phyloP scores from a whole-genome alignment of 1,140 invertebrate species.

The Wasmannia auropunctata region DNA sequence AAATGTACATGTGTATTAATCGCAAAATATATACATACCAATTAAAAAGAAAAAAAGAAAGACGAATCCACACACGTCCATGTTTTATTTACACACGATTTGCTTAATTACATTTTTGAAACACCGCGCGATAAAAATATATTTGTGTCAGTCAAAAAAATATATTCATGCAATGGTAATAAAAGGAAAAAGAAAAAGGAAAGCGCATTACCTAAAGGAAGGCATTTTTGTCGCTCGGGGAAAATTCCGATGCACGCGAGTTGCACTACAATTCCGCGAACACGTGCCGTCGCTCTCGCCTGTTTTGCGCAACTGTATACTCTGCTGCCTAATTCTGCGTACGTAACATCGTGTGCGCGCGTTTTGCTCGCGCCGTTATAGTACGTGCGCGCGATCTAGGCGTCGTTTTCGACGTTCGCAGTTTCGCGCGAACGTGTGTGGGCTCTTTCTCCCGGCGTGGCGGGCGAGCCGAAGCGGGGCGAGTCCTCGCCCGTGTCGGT shows the following conservation, averaged over 20 bases:
- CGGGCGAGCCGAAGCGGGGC: neutral
- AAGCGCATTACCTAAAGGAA: neutral
- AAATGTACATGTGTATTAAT: neutral
- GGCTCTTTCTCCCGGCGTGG: slow-evolving; percentile 8
- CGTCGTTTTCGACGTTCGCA: slow-evolving; percentile 21
- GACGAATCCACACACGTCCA: too few species aligned
- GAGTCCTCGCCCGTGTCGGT: neutral
- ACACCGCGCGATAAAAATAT: neutral
- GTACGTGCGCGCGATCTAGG: neutral
- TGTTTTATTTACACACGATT: neutral
- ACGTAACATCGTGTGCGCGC: slow-evolving; percentile 4
- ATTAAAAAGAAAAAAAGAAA: too few species aligned
- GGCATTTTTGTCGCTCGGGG: neutral
- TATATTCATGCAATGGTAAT: too few species aligned
- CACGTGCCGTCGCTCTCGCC: slow-evolving; percentile 16
- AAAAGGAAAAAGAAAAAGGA: too few species aligned
- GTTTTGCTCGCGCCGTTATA: slow-evolving; percentile 18
- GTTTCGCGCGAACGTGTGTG: slow-evolving; percentile 2
- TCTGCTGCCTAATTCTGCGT: slow-evolving; percentile 6
- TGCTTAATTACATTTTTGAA: neutral
- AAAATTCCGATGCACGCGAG: neutral
- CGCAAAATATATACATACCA: too few species aligned
- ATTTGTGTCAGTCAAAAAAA: neutral
- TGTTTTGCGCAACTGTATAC: neutral
- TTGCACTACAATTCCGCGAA: slow-evolving; percentile 13